phyloP scores from a whole-genome alignment of 2,113 vertebrate genomes.

The Erythrocebus patas region DNA sequence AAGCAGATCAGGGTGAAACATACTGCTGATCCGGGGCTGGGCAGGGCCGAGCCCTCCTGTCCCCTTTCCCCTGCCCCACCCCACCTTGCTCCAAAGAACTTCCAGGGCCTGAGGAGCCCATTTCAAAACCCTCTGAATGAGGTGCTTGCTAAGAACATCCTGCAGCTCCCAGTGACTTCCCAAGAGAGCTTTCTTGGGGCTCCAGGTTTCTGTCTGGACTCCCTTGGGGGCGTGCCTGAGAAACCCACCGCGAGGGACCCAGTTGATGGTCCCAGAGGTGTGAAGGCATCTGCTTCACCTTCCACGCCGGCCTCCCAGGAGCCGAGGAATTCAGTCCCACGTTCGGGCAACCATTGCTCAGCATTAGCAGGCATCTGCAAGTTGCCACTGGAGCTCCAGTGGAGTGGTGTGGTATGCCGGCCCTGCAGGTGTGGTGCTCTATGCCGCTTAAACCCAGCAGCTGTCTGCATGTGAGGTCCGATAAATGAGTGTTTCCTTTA shows the following conservation, averaged over 20 bases:
- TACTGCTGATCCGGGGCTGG: neutral
- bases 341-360: too few relatives aligned
- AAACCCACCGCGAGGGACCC: neutral
- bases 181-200: neutral
- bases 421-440: neutral
- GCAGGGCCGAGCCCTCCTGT: neutral
- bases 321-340: neutral
- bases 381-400: neutral
- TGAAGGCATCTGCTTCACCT: neutral
- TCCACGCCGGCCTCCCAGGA: neutral
- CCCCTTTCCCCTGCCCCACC: too few relatives aligned
- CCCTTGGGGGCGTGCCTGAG: neutral
- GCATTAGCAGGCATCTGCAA: neutral
- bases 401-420: rapidly evolving
- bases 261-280: neutral
- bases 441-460: rapidly evolving
- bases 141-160: neutral
- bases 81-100: rapidly evolving
- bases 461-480: neutral
- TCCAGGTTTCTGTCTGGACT: neutral
- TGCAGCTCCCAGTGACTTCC: neutral
- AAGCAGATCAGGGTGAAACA: neutral
- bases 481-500: neutral
- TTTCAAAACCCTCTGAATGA: too few relatives aligned
- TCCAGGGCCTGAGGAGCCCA: neutral